Conservation (phyloP, 2,113 vertebrate species). For the Montifringilla adamsi region DNA sequence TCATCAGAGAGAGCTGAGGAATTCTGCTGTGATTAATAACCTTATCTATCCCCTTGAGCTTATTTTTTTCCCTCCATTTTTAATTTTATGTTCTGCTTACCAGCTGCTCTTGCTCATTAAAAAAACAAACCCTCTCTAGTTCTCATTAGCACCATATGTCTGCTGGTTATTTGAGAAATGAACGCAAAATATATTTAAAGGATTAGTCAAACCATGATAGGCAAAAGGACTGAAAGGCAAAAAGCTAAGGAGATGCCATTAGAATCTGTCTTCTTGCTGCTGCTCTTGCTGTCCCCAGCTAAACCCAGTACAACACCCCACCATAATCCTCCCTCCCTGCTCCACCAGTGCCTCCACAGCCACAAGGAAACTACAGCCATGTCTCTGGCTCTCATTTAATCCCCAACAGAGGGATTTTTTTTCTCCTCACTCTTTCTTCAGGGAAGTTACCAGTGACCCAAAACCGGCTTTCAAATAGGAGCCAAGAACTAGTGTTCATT, state of each 20-base stretch:
- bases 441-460: not conserved
- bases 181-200: constrained; percentile 63
- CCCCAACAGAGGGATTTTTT: not conserved
- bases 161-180: constrained; percentile 63
- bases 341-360: not conserved
- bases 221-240: not conserved
- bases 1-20: not conserved
- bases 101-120: constrained; percentile 67
- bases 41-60: not conserved
- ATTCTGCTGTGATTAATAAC: constrained; percentile 46
- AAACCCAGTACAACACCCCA: not conserved
- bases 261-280: not conserved
- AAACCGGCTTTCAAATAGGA: not conserved
- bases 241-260: not conserved
- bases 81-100: constrained; percentile 54
- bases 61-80: constrained; percentile 48
- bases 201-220: constrained; percentile 24
- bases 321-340: not conserved
- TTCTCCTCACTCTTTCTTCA: not conserved
- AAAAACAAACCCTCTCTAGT: constrained; percentile 43
- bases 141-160: constrained; percentile 68
- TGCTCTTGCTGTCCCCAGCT: not conserved
- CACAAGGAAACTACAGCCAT: not conserved
- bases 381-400: not conserved
- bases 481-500: not conserved